phyloP scores from a whole-genome alignment of 2,888 invertebrate genomes.

The Drosophila yooni region DNA sequence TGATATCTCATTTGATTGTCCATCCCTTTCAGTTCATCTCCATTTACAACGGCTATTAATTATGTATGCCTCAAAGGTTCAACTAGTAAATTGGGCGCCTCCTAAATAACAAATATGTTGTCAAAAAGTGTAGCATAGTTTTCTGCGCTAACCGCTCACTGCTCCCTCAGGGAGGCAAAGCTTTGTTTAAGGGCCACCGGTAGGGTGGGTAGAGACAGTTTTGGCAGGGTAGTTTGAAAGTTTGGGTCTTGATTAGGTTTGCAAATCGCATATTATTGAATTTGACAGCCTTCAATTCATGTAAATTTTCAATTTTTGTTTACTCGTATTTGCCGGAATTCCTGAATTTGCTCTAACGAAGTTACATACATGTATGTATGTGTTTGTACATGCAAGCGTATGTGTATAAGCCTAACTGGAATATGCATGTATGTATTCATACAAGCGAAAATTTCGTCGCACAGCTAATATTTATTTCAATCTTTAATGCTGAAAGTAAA shows the following conservation, averaged over 20 bases:
- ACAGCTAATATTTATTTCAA: conserved; percentile 35
- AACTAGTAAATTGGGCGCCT: conserved; percentile 36
- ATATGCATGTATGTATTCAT: conserved; percentile 7
- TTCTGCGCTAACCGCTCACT: conserved; percentile 32
- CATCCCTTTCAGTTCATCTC: conserved; percentile 43
- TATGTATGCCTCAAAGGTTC: conserved; percentile 65
- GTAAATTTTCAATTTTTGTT: conserved; percentile 56
- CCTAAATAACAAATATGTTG: conserved; percentile 41
- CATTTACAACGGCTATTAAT: conserved; percentile 58
- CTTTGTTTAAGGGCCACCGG: conserved; percentile 2
- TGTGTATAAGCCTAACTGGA: background rate
- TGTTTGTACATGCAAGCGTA: conserved; percentile 10
- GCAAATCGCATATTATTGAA: conserved; percentile 57
- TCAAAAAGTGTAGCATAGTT: conserved; percentile 53
- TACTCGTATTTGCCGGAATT: conserved; percentile 40
- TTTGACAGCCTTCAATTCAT: conserved; percentile 54
- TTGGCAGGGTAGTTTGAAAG: conserved; percentile 2
- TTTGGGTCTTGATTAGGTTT: conserved; percentile 51
- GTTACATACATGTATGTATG: conserved; percentile 8
- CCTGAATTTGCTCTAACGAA: conserved; percentile 37
- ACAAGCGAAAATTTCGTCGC: conserved; percentile 7
- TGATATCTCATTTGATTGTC: conserved; percentile 56
- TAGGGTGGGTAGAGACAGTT: background rate
- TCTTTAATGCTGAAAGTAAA: background rate
- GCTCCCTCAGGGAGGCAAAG: background rate